Conservation (phyloP, 2,113 vertebrate species). For the Peromyscus leucopus region DNA sequence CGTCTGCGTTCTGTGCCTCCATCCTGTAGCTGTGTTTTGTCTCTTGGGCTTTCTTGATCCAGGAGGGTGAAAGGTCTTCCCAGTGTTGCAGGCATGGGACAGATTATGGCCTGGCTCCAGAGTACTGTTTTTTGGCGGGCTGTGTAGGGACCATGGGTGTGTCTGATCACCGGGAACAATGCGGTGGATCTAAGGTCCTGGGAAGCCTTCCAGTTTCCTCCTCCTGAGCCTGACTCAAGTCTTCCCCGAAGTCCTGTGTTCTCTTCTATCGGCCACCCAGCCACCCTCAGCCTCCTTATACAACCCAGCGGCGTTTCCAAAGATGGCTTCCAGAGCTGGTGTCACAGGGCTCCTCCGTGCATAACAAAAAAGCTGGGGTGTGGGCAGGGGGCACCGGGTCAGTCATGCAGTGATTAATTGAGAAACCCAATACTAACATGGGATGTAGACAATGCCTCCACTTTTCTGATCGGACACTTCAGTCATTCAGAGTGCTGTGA, state of each 20-base stretch:
- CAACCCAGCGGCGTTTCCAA: neutral
- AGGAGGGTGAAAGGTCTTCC: neutral
- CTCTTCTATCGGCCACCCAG: neutral
- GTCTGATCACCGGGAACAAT: slow-evolving; percentile 28
- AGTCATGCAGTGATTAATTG: neutral
- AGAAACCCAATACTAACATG: neutral
- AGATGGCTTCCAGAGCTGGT: neutral
- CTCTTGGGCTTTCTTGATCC: neutral
- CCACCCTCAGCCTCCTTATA: neutral
- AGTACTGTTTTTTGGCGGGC: neutral
- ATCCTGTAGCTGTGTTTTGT: neutral
- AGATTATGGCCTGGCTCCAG: neutral
- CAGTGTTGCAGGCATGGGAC: neutral
- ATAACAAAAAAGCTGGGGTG: neutral
- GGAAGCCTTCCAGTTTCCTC: slow-evolving; percentile 40
- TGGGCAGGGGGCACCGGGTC: neutral
- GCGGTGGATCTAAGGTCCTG: neutral
- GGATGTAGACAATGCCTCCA: neutral
- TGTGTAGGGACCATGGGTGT: neutral
- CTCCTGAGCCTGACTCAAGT: slow-evolving; percentile 57
- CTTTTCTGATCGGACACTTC: slow-evolving; percentile 26
- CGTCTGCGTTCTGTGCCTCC: neutral
- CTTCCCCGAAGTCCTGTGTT: neutral
- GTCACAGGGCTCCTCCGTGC: neutral
- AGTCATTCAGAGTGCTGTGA: neutral